These are phyloP conservation scores for Macrochelys suwanniensis DNA, from an alignment of 2,797 vertebrate species.

Conservation along the genomic window DNA sequence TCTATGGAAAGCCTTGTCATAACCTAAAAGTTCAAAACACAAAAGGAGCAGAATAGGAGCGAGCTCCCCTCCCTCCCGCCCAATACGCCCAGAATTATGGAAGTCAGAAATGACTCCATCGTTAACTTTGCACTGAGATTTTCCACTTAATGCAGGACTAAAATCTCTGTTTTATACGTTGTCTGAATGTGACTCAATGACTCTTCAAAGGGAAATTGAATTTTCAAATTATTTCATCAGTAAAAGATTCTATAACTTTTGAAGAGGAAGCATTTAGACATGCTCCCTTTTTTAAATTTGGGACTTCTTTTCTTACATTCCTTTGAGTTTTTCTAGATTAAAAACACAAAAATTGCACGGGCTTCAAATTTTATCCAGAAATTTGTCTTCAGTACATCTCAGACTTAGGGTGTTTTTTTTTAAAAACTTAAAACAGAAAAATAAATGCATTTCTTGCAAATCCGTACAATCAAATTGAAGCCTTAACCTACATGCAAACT, in stretches of 20 bases:
- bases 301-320: background rate
- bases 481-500: background rate
- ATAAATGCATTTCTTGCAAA: background rate
- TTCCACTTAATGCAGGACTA: background rate
- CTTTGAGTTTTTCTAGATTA: background rate
- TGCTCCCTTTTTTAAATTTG: background rate
- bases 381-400: background rate
- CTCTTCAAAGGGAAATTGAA: background rate
- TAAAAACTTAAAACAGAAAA: background rate
- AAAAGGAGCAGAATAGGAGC: background rate
- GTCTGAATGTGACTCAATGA: background rate
- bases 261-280: background rate
- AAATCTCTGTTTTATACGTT: background rate
- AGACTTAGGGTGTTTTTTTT: background rate
- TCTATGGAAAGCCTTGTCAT: background rate
- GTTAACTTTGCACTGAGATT: background rate
- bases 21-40: background rate
- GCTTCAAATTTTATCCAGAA: background rate
- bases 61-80: background rate
- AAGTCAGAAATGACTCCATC: background rate
- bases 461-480: background rate
- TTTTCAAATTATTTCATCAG: background rate
- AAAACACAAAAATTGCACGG: background rate
- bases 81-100: background rate
- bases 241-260: background rate